Evolutionary conservation across 1,140 invertebrate species (phyloP), one percentile per base, ranked within the genome.

Genomic region (Scaptomyza graminum): DNA sequence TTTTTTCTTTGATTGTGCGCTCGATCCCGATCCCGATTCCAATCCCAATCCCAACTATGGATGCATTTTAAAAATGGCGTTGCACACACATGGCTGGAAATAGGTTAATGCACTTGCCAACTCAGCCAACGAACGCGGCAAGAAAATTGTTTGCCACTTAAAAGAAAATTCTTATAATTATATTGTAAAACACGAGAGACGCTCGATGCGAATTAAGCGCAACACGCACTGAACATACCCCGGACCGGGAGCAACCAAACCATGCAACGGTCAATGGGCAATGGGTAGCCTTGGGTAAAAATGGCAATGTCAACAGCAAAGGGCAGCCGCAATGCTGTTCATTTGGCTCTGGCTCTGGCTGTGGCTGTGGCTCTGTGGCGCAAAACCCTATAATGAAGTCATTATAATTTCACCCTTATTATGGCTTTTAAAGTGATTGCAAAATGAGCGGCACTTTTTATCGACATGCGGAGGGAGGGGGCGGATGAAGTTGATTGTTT

Each of bases 341-440:
- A 31, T 6, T 31, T 50, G n/a, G 13, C 16, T 49, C 13, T 18
- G 28, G 12, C 13, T 22, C 47, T 41, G 25, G 25, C 18, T 54
- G 18, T 60, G 13, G 13, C n/a, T 7, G 28, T 31, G 28, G 28
- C 28, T 31, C 28, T 31, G 37, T 60, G 13, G 18, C 7, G 12
- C 49, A 15, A 63, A 28, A 43, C 43, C 43, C 51, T 60, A 68
- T 74, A 83, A 90, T 90, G 61, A 89, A 90, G 89, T 79, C 74
- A 90, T 90, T 90, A 90, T 87, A 90, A 83, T 83, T 87, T 75
- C 79, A 87, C 84, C 81, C 89, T 90, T 90, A 90, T 90, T 90
- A 90, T 90, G 74, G 84, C 74, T 80, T 89, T 90, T 89, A 89
- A 88, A 84, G 84, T 89, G 85, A 89, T 89, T 89, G 84, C 83